Conservation (phyloP, 2,797 vertebrate species). For the Bradypodion ventrale region DNA sequence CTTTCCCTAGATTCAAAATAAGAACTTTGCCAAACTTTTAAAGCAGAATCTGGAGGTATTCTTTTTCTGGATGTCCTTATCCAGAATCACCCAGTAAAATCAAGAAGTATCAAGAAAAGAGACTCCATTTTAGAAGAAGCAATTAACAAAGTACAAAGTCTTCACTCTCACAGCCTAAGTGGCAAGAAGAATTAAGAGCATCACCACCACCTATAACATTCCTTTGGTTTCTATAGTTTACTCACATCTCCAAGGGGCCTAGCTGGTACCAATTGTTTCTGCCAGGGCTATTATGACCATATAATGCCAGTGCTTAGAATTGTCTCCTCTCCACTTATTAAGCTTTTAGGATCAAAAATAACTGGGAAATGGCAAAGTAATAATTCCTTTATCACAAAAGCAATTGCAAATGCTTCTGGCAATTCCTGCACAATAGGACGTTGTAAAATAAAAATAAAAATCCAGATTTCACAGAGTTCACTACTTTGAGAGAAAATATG, state of each 20-base stretch:
- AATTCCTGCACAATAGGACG: constrained; percentile 43
- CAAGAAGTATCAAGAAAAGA: too few species aligned
- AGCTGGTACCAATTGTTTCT: not conserved
- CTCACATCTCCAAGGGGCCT: not conserved
- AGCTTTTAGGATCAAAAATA: not conserved
- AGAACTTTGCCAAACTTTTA: not conserved
- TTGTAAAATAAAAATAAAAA: constrained; percentile 50
- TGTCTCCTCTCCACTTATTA: not conserved
- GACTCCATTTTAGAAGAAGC: not conserved
- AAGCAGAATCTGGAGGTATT: too few species aligned
- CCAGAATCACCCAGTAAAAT: too few species aligned
- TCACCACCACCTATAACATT: not conserved
- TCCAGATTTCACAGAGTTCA: not conserved
- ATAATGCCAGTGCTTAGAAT: not conserved
- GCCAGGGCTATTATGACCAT: not conserved
- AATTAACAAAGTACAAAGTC: not conserved
- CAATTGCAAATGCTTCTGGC: constrained; percentile 21
- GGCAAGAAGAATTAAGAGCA: not conserved
- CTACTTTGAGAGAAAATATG: constrained; percentile 12
- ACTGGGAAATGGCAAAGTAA: constrained; percentile 4
- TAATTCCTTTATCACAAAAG: not conserved
- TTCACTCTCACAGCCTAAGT: not conserved
- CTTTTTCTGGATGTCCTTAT: too few species aligned
- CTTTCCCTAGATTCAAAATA: not conserved
- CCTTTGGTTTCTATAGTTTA: not conserved